phyloP scores from a whole-genome alignment of 2,888 invertebrate species.

The Geophilus truncorum region DNA sequence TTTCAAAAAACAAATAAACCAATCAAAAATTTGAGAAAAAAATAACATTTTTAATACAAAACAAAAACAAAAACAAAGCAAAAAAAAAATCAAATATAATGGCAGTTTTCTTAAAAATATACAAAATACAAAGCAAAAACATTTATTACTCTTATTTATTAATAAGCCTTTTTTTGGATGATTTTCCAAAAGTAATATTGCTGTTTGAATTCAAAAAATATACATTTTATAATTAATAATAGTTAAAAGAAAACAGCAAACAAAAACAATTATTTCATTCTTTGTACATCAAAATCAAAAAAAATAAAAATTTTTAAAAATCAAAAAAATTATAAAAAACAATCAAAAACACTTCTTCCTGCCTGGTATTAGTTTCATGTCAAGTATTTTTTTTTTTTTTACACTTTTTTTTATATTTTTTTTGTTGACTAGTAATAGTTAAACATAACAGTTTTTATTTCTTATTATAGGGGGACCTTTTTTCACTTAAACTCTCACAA shows the following conservation, averaged over 20 bases:
- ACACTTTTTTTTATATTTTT: not conserved
- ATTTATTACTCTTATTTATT: not conserved
- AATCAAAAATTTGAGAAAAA: not conserved
- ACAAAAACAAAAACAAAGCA: not conserved
- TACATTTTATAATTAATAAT: not conserved
- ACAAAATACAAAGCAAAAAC: not conserved
- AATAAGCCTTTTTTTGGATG: not conserved
- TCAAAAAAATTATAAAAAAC: slow-evolving; percentile 47
- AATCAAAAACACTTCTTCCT: slow-evolving; percentile 45
- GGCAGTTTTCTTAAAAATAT: not conserved
- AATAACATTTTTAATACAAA: not conserved
- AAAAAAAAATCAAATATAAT: not conserved
- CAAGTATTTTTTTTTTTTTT: slow-evolving; percentile 14
- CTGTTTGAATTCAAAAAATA: not conserved
- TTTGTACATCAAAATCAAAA: not conserved
- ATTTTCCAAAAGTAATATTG: not conserved
- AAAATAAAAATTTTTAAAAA: not conserved
- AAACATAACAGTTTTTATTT: slow-evolving; percentile 29
- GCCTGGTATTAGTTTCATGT: slow-evolving; percentile 32
- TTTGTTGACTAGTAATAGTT: slow-evolving; percentile 32
- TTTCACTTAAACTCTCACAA: slow-evolving; percentile 30
- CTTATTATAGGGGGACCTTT: slow-evolving; percentile 29
- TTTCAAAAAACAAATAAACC: too few species aligned
- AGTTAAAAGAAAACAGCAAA: not conserved
- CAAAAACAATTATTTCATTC: not conserved